Evolutionary conservation across 2,797 vertebrate genomes (phyloP).

Genomic region (Alfaro cultratus): DNA sequence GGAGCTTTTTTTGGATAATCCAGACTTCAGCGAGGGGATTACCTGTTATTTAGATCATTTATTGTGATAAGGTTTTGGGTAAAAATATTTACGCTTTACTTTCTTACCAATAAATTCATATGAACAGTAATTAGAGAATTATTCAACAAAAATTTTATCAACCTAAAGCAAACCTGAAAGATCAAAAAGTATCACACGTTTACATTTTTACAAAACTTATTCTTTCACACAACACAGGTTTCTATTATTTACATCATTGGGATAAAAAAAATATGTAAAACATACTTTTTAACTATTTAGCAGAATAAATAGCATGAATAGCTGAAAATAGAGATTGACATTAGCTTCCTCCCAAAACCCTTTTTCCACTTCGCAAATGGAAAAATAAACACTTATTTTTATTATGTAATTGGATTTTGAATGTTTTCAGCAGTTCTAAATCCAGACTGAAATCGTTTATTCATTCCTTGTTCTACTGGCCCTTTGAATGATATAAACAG

Average conservation of each 20-base stretch:
- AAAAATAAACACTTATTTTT: background rate
- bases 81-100: background rate
- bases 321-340: background rate
- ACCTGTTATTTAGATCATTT: background rate
- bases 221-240: background rate
- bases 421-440: background rate
- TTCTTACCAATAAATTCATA: background rate
- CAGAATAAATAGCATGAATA: background rate
- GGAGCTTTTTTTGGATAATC: background rate
- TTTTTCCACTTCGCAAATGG: background rate
- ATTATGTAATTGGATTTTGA: background rate
- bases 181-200: background rate
- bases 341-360: background rate
- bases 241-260: background rate
- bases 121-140: background rate
- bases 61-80: background rate
- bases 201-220: background rate
- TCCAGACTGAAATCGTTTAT: background rate
- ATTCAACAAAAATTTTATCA: background rate
- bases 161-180: background rate
- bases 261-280: background rate
- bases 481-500: background rate
- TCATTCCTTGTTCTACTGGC: background rate
- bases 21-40: constrained; percentile 11
- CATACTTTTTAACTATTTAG: background rate